Evolutionary conservation across 1,140 invertebrate genomes (phyloP).

Genomic region (Rhopalosiphum maidis): DNA sequence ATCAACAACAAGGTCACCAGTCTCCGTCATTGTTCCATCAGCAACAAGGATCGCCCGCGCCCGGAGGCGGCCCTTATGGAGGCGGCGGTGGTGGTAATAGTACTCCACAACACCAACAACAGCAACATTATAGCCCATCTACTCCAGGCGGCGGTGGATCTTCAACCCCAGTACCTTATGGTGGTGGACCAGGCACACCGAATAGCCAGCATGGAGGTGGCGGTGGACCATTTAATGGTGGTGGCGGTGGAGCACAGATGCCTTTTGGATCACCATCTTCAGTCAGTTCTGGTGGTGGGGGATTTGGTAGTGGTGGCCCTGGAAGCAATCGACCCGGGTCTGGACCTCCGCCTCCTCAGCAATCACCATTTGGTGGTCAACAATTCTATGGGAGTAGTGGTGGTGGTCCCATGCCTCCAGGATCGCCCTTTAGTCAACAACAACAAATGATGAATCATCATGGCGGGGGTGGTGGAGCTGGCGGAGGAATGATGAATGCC

Average conservation of each 20-base stretch:
- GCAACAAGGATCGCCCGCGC: constrained; percentile 38
- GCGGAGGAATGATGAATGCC: constrained; percentile 37
- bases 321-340: constrained; percentile 11
- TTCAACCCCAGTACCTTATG: constrained; percentile 46
- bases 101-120: constrained; percentile 45
- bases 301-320: constrained; percentile 19
- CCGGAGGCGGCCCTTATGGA: not conserved
- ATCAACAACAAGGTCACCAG: constrained; percentile 35
- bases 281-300: constrained; percentile 42
- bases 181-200: constrained; percentile 36
- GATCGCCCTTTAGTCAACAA: constrained; percentile 17
- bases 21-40: constrained; percentile 51
- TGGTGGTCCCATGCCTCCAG: constrained; percentile 7
- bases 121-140: constrained; percentile 38
- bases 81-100: not conserved
- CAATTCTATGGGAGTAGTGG: constrained; percentile 34
- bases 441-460: constrained; percentile 44
- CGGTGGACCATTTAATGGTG: constrained; percentile 36
- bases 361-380: constrained; percentile 32
- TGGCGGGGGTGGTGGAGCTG: not conserved
- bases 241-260: constrained; percentile 11
- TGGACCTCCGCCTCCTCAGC: constrained; percentile 27
- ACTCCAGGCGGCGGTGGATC: constrained; percentile 30
- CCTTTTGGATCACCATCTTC: constrained; percentile 51
- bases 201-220: constrained; percentile 27